Evolutionary conservation across 2,113 vertebrate species (phyloP).

Genomic region (Leptobrachium ailaonicum): DNA sequence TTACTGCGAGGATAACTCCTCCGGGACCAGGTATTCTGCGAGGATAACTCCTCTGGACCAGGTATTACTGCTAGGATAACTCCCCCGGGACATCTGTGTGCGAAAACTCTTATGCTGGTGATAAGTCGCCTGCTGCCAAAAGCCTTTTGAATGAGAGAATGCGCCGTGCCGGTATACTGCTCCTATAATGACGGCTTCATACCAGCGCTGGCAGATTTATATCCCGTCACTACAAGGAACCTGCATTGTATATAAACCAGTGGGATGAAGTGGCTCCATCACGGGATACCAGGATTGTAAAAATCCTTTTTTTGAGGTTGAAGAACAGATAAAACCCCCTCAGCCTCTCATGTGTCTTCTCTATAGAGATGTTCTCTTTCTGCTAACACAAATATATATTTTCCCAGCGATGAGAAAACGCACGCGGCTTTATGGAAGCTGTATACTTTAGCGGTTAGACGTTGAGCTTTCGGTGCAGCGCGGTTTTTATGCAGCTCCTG

Average conservation of each 20-base stretch:
- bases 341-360: conserved; percentile 13
- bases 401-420: too few relatives aligned
- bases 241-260: neutral
- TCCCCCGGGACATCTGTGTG: neutral
- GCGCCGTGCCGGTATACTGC: neutral
- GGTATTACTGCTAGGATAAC: too few relatives aligned
- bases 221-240: neutral
- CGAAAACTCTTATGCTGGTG: conserved; percentile 8
- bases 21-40: too few relatives aligned
- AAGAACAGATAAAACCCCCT: neutral
- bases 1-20: too few relatives aligned
- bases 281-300: conserved; percentile 13
- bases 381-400: too few relatives aligned
- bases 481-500: too few relatives aligned
- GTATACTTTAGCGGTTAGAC: too few relatives aligned
- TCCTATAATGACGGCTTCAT: neutral
- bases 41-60: too few relatives aligned
- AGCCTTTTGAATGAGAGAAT: conserved; percentile 4
- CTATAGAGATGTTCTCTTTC: conserved; percentile 3
- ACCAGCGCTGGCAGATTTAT: conserved; percentile 28
- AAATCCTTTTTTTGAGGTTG: conserved; percentile 30
- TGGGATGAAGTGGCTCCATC: conserved; percentile 4
- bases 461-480: too few relatives aligned
- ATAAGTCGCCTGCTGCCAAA: conserved; percentile 5
- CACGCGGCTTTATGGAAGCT: too few relatives aligned